Percentiles rank a stretch among this genome's conserved stretches.
phyloP scores from a whole-genome alignment of 2,113 vertebrate species.

The Oenanthe oenanthe region DNA sequence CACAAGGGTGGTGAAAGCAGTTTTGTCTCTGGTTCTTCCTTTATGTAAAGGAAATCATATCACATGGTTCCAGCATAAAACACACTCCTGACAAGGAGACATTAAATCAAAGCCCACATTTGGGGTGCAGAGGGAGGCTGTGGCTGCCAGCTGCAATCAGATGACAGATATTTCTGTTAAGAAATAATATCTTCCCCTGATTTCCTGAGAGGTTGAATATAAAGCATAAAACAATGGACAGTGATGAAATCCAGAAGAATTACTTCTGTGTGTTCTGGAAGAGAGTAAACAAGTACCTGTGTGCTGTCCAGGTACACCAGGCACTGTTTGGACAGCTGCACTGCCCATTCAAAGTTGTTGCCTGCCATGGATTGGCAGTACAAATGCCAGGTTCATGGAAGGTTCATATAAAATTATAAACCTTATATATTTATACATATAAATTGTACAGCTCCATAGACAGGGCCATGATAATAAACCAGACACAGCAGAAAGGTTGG shows the following conservation, averaged over 20 bases:
- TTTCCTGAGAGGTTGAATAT: conserved; percentile 51
- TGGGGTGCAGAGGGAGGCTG: not conserved
- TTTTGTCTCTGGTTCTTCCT: not conserved
- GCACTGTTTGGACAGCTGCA: conserved; percentile 83
- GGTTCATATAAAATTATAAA: not conserved
- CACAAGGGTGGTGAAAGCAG: not conserved
- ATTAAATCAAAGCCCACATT: not conserved
- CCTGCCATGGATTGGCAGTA: conserved; percentile 40
- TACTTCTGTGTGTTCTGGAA: conserved; percentile 52
- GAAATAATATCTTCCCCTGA: conserved; percentile 51
- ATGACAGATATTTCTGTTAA: conserved; percentile 57
- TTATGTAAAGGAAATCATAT: not conserved
- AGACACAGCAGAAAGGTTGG: not conserved
- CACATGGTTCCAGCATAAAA: not conserved
- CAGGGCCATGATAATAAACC: not conserved
- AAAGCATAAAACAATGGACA: conserved; percentile 31
- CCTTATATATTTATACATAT: too few relatives aligned
- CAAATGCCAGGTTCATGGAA: not conserved
- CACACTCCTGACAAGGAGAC: not conserved
- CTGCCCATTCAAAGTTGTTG: conserved; percentile 65
- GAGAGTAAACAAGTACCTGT: conserved; percentile 73
- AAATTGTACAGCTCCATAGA: not conserved
- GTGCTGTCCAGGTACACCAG: conserved; percentile 67
- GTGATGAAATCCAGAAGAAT: conserved; percentile 73
- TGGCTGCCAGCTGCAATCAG: not conserved